Evolutionary conservation across 2,888 invertebrate genomes (phyloP).

Genomic region (Frankliniella intonsa): DNA sequence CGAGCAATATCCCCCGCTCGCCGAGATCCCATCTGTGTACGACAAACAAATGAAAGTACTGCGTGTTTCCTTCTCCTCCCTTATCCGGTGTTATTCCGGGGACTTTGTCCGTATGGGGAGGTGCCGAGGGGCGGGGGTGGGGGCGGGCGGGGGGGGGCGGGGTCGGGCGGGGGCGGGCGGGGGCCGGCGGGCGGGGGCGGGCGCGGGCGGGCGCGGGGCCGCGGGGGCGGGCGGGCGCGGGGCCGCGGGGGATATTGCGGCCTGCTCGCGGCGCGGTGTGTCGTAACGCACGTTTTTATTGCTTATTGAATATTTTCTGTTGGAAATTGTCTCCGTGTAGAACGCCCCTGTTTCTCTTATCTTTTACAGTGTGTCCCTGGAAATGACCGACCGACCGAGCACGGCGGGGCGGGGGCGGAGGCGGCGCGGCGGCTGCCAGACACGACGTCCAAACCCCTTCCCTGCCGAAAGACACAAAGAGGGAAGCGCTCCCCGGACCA

Average conservation of each 20-base stretch:
- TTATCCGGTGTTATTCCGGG: neutral
- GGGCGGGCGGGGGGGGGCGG: neutral
- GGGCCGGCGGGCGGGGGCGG: neutral
- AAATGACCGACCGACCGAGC: no score
- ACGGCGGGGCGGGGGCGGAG: no score
- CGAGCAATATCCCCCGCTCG: neutral
- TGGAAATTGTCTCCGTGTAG: no score
- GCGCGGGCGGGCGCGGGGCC: neutral
- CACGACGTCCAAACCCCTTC: no score
- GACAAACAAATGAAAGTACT: constrained; percentile 14
- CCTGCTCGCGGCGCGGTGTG: no score
- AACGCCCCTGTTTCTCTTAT: neutral
- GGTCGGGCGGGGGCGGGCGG: neutral
- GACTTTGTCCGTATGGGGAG: neutral
- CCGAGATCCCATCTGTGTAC: neutral
- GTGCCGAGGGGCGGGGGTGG: neutral
- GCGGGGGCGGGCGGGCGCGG: neutral
- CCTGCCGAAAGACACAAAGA: neutral
- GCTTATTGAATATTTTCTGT: no score
- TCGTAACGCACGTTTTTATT: no score
- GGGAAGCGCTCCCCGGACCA: neutral
- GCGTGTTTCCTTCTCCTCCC: neutral
- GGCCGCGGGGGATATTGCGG: no score
- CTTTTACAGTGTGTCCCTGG: no score
- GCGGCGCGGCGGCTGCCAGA: no score